Evolutionary conservation across 2,888 invertebrate species (phyloP).

Genomic region (Yponomeuta evonymella): DNA sequence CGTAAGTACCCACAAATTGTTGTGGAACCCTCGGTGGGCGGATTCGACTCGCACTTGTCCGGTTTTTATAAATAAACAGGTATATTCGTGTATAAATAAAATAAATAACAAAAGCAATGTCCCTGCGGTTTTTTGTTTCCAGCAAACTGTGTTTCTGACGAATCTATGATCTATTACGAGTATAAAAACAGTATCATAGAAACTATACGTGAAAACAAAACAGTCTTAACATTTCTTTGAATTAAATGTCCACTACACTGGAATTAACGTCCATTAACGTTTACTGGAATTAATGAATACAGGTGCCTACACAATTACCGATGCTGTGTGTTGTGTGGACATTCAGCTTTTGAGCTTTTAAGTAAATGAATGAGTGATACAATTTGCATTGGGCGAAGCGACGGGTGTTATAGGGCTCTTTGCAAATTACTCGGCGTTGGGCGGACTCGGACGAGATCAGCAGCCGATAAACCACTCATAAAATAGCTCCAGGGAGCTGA

Average conservation of each 20-base stretch:
- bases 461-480: neutral
- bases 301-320: neutral
- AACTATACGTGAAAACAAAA: no score
- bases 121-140: neutral
- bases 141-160: neutral
- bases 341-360: neutral
- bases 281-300: no score
- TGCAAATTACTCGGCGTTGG: neutral
- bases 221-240: no score
- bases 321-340: neutral
- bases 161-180: neutral
- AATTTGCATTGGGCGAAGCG: neutral
- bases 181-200: neutral
- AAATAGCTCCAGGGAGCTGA: neutral
- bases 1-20: no score
- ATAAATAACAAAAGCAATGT: neutral
- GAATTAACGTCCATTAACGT: no score
- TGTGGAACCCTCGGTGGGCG: no score
- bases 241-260: no score
- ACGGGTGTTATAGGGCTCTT: neutral
- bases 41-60: no score
- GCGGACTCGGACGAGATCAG: neutral
- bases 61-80: no score
- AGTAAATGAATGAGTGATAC: neutral
- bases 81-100: no score